A percentile compares a stretch with the other conserved stretches of the same genome.
These are phyloP conservation scores for Platyrinchus mystaceus DNA, from an alignment of 2,797 vertebrate genomes.

Conservation along the genomic window DNA sequence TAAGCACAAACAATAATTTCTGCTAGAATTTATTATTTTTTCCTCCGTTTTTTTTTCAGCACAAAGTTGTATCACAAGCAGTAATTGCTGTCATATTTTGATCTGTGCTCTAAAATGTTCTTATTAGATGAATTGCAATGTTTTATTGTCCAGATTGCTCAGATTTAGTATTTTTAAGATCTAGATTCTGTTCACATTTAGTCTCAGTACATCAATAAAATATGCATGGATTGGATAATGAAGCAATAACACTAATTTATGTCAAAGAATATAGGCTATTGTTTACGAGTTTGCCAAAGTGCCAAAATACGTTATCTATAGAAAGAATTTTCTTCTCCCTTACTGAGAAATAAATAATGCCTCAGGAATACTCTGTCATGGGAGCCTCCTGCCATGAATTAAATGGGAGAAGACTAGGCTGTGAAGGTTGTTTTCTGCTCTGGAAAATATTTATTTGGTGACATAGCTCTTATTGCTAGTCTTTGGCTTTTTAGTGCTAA, in stretches of 20 bases:
- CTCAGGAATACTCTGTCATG: background rate
- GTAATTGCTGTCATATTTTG: conserved; percentile 51
- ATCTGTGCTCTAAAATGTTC: conserved; percentile 45
- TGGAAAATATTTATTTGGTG: background rate
- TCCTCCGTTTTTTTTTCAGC: background rate
- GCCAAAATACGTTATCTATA: background rate
- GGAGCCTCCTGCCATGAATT: background rate
- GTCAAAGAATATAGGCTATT: conserved; percentile 45
- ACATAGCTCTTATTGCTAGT: background rate
- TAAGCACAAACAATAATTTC: conserved; percentile 17
- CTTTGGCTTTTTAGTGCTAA: background rate
- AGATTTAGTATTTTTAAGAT: conserved; percentile 58
- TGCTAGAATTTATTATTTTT: background rate
- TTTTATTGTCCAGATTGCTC: conserved; percentile 51
- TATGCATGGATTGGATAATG: conserved; percentile 62
- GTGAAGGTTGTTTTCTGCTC: background rate
- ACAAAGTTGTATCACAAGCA: background rate
- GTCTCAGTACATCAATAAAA: conserved; percentile 67
- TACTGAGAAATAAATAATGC: conserved; percentile 7
- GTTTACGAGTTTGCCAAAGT: conserved; percentile 46
- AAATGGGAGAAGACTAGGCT: background rate
- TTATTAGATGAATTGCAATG: conserved; percentile 30
- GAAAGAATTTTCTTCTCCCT: conserved; percentile 21
- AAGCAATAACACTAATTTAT: conserved; percentile 65
- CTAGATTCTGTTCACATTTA: conserved; percentile 57